Conservation (phyloP, 2,797 vertebrate species). For the Mycteria americana region DNA sequence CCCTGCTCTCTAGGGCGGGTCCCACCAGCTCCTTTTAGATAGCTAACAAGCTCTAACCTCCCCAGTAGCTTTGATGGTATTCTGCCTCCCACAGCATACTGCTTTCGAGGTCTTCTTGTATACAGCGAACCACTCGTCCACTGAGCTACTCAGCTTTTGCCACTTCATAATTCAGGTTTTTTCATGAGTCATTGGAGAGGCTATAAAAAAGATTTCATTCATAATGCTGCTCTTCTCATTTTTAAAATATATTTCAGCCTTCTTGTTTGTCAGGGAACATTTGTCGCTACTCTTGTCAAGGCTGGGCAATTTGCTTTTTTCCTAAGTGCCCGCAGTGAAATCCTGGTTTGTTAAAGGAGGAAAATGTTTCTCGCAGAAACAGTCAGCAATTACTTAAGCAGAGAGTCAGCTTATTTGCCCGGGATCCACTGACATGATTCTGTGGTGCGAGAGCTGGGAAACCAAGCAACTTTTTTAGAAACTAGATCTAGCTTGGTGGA, state of each 20-base stretch:
- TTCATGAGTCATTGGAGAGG: not conserved
- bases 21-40: not conserved
- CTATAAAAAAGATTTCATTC: not conserved
- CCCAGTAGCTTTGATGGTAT: not conserved
- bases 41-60: not conserved
- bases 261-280: not conserved
- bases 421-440: not conserved
- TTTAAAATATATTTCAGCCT: not conserved
- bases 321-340: not conserved
- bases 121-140: fast-evolving
- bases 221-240: not conserved
- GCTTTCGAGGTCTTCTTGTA: not conserved
- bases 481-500: not conserved
- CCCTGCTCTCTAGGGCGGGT: not conserved
- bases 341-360: not conserved
- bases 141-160: not conserved
- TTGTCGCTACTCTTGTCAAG: not conserved
- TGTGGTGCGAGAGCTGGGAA: not conserved
- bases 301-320: not conserved
- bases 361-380: not conserved
- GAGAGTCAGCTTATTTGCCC: not conserved
- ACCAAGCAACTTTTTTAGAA: not conserved
- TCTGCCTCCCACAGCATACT: not conserved
- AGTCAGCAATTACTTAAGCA: not conserved
- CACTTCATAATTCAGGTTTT: not conserved